phyloP scores from a whole-genome alignment of 2,888 invertebrate species.

The Apotomis betuletana region DNA sequence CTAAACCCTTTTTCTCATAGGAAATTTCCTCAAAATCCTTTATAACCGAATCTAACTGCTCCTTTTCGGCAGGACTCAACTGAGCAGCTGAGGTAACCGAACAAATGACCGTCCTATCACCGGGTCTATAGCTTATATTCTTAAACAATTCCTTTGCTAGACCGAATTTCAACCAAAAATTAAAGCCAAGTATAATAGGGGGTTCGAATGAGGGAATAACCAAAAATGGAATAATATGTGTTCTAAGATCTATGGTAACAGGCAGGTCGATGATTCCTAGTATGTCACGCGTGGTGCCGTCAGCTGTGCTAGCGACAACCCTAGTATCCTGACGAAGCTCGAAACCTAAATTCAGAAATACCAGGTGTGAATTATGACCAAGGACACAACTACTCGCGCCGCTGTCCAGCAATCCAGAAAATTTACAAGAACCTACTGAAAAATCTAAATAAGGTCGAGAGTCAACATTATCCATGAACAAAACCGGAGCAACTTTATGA shows the following conservation, averaged over 20 bases:
- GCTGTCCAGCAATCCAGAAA: constrained; percentile 23
- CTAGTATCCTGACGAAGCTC: not conserved
- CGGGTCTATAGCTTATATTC: constrained; percentile 3
- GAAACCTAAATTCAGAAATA: constrained; percentile 7
- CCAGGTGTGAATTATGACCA: not conserved
- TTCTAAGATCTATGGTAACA: not conserved
- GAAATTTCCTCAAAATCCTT: not conserved
- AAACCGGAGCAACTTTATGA: constrained; percentile 4
- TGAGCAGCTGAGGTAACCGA: constrained; percentile 16
- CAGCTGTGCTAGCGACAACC: constrained; percentile 8
- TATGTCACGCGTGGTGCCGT: not conserved
- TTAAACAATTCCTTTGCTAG: constrained; percentile 14
- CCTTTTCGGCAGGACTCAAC: not conserved
- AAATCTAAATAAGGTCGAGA: constrained; percentile 8
- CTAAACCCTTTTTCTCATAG: no score
- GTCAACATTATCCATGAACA: constrained; percentile 13
- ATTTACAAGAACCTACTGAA: not conserved
- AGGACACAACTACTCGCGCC: constrained; percentile 20
- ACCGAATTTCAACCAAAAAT: constrained; percentile 20
- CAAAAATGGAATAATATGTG: not conserved
- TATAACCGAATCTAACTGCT: constrained; percentile 5
- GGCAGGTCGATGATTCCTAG: constrained; percentile 4
- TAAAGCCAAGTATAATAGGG: constrained; percentile 18
- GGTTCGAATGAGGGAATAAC: constrained; percentile 20
- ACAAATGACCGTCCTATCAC: not conserved